Percentiles rank a stretch among this genome's conserved stretches.
phyloP scores from a whole-genome alignment of 1,140 invertebrate species.

The Panagrolaimus sp. region DNA sequence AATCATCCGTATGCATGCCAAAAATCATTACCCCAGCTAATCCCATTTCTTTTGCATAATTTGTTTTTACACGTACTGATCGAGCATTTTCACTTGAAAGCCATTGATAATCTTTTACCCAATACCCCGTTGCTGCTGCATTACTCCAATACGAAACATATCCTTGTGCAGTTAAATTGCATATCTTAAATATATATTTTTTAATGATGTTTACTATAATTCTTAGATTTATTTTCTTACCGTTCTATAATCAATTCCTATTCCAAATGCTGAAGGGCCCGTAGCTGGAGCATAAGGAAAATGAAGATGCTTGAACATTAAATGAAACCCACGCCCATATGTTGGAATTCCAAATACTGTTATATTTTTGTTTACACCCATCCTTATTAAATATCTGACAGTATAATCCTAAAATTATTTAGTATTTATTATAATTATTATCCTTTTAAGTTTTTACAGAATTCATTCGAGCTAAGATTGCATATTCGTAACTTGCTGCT shows the following conservation, averaged over 20 bases:
- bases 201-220: conserved; percentile 19
- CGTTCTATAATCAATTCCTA: conserved; percentile 16
- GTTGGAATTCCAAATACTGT: conserved; percentile 48
- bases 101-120: conserved; percentile 35
- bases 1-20: conserved; percentile 36
- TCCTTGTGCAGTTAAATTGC: conserved; percentile 12
- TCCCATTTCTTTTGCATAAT: conserved; percentile 30
- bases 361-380: conserved; percentile 34
- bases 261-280: conserved; percentile 24
- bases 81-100: conserved; percentile 30
- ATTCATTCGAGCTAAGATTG: conserved; percentile 39
- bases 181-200: conserved; percentile 24
- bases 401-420: conserved; percentile 36
- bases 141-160: conserved; percentile 43
- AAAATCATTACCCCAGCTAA: conserved; percentile 47
- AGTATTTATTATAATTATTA: conserved; percentile 18
- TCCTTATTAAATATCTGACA: conserved; percentile 26
- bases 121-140: conserved; percentile 40
- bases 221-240: conserved; percentile 19
- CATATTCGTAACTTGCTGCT: conserved; percentile 30
- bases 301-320: conserved; percentile 34
- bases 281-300: conserved; percentile 40
- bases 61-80: conserved; percentile 36
- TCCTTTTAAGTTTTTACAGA: conserved; percentile 34
- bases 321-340: conserved; percentile 37